Evolutionary conservation across 1,140 invertebrate genomes (phyloP).

Genomic region (Acromyrmex heyeri): DNA sequence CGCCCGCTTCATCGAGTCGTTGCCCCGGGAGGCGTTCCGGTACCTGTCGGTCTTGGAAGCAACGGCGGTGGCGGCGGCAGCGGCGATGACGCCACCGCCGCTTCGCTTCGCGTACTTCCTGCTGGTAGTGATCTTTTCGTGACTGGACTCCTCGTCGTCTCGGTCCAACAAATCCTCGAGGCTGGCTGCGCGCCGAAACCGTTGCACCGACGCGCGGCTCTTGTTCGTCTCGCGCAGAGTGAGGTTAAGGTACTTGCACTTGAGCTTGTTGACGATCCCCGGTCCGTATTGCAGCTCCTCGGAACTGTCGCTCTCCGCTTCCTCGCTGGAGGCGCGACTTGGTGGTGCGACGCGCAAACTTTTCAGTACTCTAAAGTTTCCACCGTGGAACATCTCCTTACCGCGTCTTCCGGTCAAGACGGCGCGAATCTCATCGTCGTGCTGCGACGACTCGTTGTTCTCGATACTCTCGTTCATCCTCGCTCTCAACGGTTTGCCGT

Average conservation of each 20-base stretch:
- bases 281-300: constrained; percentile 96
- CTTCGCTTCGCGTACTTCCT: constrained; percentile 79
- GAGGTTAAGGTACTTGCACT: constrained; percentile 94
- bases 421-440: constrained; percentile 42
- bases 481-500: constrained; percentile 18
- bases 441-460: background rate
- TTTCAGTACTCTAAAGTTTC: constrained; percentile 26
- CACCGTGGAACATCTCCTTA: background rate
- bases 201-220: constrained; percentile 88
- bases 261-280: constrained; percentile 95
- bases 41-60: constrained; percentile 82
- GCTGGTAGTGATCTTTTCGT: constrained; percentile 64
- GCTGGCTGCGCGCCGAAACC: constrained; percentile 92
- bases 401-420: background rate
- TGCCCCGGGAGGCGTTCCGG: constrained; percentile 81
- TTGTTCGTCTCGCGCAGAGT: constrained; percentile 90
- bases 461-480: constrained; percentile 1
- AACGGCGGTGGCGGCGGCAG: background rate
- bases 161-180: constrained; percentile 94
- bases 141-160: constrained; percentile 80
- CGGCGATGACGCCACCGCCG: constrained; percentile 56
- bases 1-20: constrained; percentile 92
- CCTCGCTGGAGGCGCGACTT: constrained; percentile 72
- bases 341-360: constrained; percentile 9
- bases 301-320: constrained; percentile 87